Percentiles rank a stretch among this genome's conserved stretches.
Evolutionary conservation across 2,113 vertebrate genomes (phyloP).

Genomic region (Noctilio leporinus): DNA sequence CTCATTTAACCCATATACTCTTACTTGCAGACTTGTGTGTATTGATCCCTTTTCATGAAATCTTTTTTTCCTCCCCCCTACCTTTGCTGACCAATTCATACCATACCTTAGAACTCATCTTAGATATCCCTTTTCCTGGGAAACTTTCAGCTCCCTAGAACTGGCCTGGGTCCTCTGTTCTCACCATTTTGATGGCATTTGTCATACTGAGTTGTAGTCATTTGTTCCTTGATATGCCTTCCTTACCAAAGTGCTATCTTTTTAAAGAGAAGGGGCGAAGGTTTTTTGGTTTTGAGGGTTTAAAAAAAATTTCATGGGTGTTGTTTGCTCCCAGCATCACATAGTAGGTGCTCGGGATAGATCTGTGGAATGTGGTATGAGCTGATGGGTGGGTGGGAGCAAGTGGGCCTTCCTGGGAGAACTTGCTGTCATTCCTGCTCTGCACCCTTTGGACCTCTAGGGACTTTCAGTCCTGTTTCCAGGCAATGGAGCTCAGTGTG

Average conservation of each 20-base stretch:
- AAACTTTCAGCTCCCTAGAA: neutral
- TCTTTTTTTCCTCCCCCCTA: neutral
- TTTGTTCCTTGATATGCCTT: neutral
- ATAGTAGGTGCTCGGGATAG: neutral
- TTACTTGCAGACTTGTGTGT: neutral
- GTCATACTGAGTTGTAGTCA: neutral
- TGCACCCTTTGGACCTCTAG: neutral
- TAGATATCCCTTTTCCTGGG: neutral
- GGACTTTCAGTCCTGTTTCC: neutral
- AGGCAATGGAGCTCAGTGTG: neutral
- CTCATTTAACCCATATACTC: neutral
- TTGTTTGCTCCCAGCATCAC: neutral
- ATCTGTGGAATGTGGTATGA: neutral
- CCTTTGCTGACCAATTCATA: neutral
- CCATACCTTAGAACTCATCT: neutral
- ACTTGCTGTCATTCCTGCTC: neutral
- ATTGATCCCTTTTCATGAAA: neutral
- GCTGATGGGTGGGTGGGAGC: neutral
- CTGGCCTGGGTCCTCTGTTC: neutral
- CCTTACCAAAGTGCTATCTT: neutral
- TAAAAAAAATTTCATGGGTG: neutral
- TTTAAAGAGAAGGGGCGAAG: neutral
- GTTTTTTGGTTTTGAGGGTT: neutral
- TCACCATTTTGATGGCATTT: neutral
- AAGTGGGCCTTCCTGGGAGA: neutral